Percentiles rank a stretch among this genome's conserved stretches.
Conservation (phyloP, 2,888 invertebrate genomes). For the Xanthorhoe designata region DNA sequence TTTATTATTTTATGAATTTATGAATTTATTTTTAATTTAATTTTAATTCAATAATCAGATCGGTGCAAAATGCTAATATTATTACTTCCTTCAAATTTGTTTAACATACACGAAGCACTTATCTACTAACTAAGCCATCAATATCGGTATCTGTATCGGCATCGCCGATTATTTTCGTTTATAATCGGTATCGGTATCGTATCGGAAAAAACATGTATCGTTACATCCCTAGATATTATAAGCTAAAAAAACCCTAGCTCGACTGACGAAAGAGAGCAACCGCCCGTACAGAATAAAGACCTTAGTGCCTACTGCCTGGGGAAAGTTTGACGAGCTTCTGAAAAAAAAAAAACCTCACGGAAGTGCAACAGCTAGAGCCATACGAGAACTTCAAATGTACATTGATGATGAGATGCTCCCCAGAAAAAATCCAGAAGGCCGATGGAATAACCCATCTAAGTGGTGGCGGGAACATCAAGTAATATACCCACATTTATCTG, state of each 20-base stretch:
- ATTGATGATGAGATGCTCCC: conserved; percentile 21
- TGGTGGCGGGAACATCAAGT: conserved; percentile 33
- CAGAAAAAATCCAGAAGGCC: conserved; percentile 17
- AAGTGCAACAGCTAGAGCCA: conserved; percentile 34
- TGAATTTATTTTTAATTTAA: too few species aligned
- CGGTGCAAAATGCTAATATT: too few species aligned
- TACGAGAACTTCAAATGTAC: conserved; percentile 11
- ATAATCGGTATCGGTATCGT: too few species aligned
- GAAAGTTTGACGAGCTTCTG: conserved; percentile 31
- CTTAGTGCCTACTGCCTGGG: conserved; percentile 34
- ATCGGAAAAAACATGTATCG: too few species aligned
- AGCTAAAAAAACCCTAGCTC: conserved; percentile 1
- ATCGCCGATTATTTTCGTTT: too few species aligned
- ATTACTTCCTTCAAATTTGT: too few species aligned
- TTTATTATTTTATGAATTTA: too few species aligned
- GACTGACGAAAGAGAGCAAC: conserved; percentile 1
- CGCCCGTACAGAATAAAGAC: conserved; percentile 10
- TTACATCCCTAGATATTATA: background rate
- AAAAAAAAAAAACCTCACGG: conserved; percentile 32
- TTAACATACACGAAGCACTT: too few species aligned
- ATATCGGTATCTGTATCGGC: too few species aligned
- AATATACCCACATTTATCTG: conserved; percentile 33
- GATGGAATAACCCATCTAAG: conserved; percentile 30
- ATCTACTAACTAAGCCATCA: too few species aligned
- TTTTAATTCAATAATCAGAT: too few species aligned